Evolutionary conservation across 2,113 vertebrate genomes (phyloP), one percentile per base, ranked within the genome.

Genomic region (Globicephala melas): DNA sequence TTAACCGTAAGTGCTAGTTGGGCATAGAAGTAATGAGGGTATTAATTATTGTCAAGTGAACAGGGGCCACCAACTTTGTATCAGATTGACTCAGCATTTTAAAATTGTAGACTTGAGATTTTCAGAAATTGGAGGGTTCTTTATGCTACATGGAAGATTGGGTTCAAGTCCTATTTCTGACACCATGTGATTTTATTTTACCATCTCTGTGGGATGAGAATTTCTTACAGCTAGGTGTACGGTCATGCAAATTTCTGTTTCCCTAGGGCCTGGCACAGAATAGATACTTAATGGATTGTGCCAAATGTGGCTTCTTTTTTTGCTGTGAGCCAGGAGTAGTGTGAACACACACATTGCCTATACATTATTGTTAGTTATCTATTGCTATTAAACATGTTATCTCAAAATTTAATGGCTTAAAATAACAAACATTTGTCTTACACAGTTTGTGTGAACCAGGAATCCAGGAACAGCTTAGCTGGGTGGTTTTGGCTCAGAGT

Each of bases 401-500:
- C 36, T 81, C 65, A 89, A 26, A 92, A 83, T 85, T 80, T 68
- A 89, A 41, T 77, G 77, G 20, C 58, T 58, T 95, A 74, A 92
- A 97, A 89, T 25, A 76, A 28, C 33, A 74, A 47, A 60, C n/a
- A 62, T 23, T 91, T 83, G 60, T 83, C 88, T 96, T 79, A 89
- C 6, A 62, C 63, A 85, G 67, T 95, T 94, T 14, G 17, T 62
- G 26, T 89, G 89, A 92, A 12, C 60, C 71, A 41, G 76, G 31
- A 73, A 80, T 92, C 28, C 44, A 94, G 47, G n/a, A 80, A 50
- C 36, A 89, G 28, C 44, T 79, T 96, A 44, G 63, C 58, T 87
- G 82, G 50, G 38, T 96, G 47, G 12, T 41, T 67, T 82, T 87
- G 55, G 76, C 58, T 88, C 58, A 74, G 58, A 13, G 50, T 89